Base-by-base conservation (phyloP, 2,888 invertebrate species). In the Pseudeuparius sepicola region DNA sequence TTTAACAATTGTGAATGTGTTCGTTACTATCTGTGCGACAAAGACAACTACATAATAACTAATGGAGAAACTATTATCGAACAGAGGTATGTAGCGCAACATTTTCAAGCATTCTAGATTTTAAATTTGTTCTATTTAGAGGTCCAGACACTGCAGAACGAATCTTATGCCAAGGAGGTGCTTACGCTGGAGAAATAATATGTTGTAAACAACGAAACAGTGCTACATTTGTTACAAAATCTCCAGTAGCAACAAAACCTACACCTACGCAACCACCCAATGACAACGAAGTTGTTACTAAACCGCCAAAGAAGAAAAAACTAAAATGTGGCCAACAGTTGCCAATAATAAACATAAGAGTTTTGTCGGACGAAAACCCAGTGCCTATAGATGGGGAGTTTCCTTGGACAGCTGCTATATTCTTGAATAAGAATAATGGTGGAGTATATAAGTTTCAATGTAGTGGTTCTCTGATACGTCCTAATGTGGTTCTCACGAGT, bases 331-430 rank as follows among this genome's bases (percentile, higher is more conserved):
- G 50, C 4, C 18, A 14, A 5, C 46, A 42, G 33, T 30, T 38
- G 26, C 39, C 44, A 3, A 34, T 33, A 14, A 44, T 47, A 14
- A 41, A 47, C 20, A 38, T 44, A 2, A 44, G 50, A 26, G 34
- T 49, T 29, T 39, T 45, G 7, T 23, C 34, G 2, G 42, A 34
- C n/a, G 44, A 47, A 12, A 40, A 43, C 15, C 45, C 38, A 5
- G 30, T 34, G 6, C 40, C 48, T 2, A 24, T 47, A 2, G 24
- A 37, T 16, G 51, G 51, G 9, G 52, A 52, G 34, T 44, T 50
- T 33, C 51, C 52, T 1, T 52, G 52, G 52, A 39, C 50, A 5
- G 42, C 45, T 6, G 44, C 46, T 6, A 47, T 52, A 23, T 51
- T 37, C 12, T 20, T 26, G 11, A 47, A 43, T 20, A 30, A 35